Conservation (phyloP, 2,888 invertebrate genomes). For the Alloscopus bannaensis region DNA sequence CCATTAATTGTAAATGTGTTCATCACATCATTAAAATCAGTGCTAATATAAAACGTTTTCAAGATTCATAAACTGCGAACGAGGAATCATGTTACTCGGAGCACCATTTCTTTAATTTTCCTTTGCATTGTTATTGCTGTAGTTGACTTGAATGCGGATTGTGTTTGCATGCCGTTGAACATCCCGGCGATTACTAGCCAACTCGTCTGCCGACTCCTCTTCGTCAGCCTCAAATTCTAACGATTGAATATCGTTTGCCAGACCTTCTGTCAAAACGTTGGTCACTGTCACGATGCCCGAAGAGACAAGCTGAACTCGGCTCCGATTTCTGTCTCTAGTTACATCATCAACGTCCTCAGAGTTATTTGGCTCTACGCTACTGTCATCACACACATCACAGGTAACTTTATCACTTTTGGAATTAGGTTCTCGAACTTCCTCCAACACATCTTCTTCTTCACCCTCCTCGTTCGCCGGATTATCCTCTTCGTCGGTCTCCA, state of each 20-base stretch:
- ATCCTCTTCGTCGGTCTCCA: conserved; percentile 50
- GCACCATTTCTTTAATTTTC: background rate
- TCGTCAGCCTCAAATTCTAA: conserved; percentile 64
- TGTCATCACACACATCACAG: no score
- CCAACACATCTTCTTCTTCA: no score
- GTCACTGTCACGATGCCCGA: conserved; percentile 57
- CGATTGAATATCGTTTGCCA: conserved; percentile 51
- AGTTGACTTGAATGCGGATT: conserved; percentile 63
- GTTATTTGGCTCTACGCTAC: no score
- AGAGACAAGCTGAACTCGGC: conserved; percentile 45
- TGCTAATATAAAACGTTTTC: no score
- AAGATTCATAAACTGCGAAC: no score
- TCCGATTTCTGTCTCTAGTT: conserved; percentile 30
- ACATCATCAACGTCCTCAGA: conserved; percentile 29
- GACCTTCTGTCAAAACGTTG: conserved; percentile 43
- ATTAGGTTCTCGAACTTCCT: no score
- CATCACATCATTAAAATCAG: no score
- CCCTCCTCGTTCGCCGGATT: conserved; percentile 50
- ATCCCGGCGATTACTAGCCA: conserved; percentile 30
- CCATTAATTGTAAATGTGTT: no score
- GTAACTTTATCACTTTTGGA: no score
- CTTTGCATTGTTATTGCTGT: conserved; percentile 30
- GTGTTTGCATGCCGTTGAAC: conserved; percentile 53
- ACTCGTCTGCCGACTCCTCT: conserved; percentile 53
- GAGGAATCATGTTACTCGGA: background rate